Evolutionary conservation across 1,140 invertebrate species (phyloP), one percentile per base, ranked within the genome.

Genomic region (Stegodyphus dumicola): DNA sequence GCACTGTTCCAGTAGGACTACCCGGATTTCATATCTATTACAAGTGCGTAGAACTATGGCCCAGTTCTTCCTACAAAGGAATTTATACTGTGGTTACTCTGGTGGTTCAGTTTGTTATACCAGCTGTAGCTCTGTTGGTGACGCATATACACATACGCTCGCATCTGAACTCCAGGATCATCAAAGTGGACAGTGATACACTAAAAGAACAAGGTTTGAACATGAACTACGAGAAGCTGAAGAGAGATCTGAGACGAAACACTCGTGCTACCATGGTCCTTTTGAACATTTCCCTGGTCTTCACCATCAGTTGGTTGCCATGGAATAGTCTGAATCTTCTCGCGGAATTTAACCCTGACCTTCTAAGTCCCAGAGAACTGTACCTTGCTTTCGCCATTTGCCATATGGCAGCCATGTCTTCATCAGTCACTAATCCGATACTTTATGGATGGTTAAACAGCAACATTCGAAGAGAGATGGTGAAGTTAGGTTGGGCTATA

Each of bases 381-480:
- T 92, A 91, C 87, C 89, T 92, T 52, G 89, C 86, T 33, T 33
- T 33, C 33, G 33, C 33, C 33, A 33, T 33, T 33, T 33, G 33
- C 33, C 33, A 33, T 33, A 88, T 92, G 6, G 88, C 92, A 10
- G 92, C 92, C 6, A 92, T 93, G 92, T 91, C 91, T n/a, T 92
- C 92, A 6, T 91, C 92, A 0, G 90, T 90, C 33, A 92, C 91
- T 65, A 93, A 93, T 88, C 92, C 92, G 5, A 89, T 93, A 49
- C 89, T 93, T 73, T 93, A 93, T 89, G 92, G 92, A 0, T 93
- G 92, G 91, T 90, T 93, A 73, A 93, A 93, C 88, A 92, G 91
- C 7, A 92, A 92, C 86, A 90, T 92, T 52, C 83, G 91, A 15
- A 84, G 90, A 33, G 91, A 92, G 77, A 89, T 92, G 79, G 76